A percentile compares a stretch with the other conserved stretches of the same genome.
Evolutionary conservation across 2,113 vertebrate genomes (phyloP).

Genomic region (Thalassarche chlororhynchos): DNA sequence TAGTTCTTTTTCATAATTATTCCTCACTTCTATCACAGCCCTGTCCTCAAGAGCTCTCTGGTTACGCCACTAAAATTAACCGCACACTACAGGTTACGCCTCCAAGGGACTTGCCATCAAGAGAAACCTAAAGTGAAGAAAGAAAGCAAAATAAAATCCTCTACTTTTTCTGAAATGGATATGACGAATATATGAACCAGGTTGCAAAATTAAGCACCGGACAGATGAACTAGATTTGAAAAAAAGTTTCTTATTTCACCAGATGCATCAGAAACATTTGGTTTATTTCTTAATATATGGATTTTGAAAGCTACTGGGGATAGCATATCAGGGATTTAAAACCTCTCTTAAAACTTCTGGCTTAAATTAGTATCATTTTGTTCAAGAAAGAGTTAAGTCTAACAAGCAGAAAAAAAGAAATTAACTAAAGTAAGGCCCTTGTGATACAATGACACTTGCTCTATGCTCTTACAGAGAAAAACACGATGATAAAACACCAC

Average conservation of each 20-base stretch:
- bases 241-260: neutral
- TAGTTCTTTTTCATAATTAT: slow-evolving; percentile 45
- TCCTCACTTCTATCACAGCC: slow-evolving; percentile 20
- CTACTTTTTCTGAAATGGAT: neutral
- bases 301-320: neutral
- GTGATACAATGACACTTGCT: slow-evolving; percentile 98
- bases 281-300: neutral
- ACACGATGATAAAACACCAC: slow-evolving; percentile 95
- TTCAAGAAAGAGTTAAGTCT: slow-evolving; percentile 83
- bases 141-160: neutral
- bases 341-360: neutral
- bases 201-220: neutral
- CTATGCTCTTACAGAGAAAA: slow-evolving; percentile 87
- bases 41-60: neutral
- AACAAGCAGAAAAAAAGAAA: slow-evolving; percentile 87
- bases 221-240: neutral
- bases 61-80: slow-evolving; percentile 1
- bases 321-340: neutral
- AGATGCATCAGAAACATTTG: neutral
- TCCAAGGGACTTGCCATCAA: neutral
- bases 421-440: slow-evolving; percentile 92
- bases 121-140: neutral
- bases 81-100: slow-evolving; percentile 15
- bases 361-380: neutral
- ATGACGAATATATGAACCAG: neutral